Conservation (phyloP, 1,140 invertebrate genomes). For the Colletes gigas region DNA sequence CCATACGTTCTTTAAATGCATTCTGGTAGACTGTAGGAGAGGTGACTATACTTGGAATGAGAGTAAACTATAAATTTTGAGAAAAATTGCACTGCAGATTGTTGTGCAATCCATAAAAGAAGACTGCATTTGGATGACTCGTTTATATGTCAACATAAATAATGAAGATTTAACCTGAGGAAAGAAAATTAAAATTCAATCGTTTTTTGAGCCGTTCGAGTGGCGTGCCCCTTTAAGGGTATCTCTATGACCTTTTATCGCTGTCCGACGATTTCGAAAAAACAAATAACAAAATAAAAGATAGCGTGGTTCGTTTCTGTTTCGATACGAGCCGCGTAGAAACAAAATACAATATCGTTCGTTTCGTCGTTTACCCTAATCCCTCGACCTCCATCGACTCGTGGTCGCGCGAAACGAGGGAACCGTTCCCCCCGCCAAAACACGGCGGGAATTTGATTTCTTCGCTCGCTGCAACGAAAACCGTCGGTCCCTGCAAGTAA, state of each 20-base stretch:
- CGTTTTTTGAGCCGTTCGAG: too few relatives aligned
- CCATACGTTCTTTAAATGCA: too few relatives aligned
- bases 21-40: too few relatives aligned
- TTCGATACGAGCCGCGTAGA: neutral
- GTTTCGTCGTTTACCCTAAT: neutral
- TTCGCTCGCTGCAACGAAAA: neutral
- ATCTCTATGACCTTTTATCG: constrained; percentile 43
- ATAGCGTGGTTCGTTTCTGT: neutral
- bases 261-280: constrained; percentile 28
- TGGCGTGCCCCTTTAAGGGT: too few relatives aligned
- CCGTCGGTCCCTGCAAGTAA: neutral
- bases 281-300: constrained; percentile 39
- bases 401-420: neutral
- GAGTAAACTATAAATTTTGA: too few relatives aligned
- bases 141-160: too few relatives aligned
- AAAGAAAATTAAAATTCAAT: too few relatives aligned
- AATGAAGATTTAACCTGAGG: too few relatives aligned
- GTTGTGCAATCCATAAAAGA: too few relatives aligned
- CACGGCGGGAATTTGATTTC: neutral
- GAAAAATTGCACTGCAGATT: too few relatives aligned
- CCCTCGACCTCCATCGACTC: neutral
- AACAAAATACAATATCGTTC: constrained; percentile 2
- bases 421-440: neutral
- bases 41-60: too few relatives aligned
- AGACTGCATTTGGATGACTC: too few relatives aligned